Percentiles rank a stretch among this genome's conserved stretches.
phyloP scores from a whole-genome alignment of 2,888 invertebrate species.

The Meteorus colon region DNA sequence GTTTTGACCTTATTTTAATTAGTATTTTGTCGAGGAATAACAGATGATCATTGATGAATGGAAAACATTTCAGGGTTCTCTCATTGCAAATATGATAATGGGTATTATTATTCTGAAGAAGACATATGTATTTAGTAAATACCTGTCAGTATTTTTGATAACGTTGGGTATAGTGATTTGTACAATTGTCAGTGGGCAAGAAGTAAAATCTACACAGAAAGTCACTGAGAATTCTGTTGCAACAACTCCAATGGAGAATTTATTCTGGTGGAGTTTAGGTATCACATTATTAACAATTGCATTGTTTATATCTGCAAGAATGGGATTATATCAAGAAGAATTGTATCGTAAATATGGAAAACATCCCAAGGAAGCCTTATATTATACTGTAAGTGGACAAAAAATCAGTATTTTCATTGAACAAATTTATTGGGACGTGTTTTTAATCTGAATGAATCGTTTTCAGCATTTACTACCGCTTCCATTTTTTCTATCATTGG shows the following conservation, averaged over 20 bases:
- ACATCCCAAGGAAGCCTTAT: slow-evolving; percentile 91
- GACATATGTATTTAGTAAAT: slow-evolving; percentile 87
- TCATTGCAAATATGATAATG: slow-evolving; percentile 97
- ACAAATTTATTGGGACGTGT: background rate
- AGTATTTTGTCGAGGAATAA: slow-evolving; percentile 6
- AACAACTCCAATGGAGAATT: slow-evolving; percentile 73
- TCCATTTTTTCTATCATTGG: slow-evolving; percentile 89
- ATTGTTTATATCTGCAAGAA: slow-evolving; percentile 92
- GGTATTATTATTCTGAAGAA: slow-evolving; percentile 92
- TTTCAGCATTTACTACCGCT: slow-evolving; percentile 90
- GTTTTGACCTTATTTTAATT: background rate
- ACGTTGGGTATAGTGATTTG: slow-evolving; percentile 93
- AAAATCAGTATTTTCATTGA: background rate
- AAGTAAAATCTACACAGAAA: slow-evolving; percentile 76
- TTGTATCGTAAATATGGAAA: slow-evolving; percentile 90
- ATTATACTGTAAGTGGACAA: slow-evolving; percentile 80
- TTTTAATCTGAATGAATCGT: background rate
- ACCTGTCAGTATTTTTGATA: slow-evolving; percentile 93
- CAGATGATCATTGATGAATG: background rate
- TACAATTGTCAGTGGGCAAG: slow-evolving; percentile 88
- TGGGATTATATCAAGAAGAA: slow-evolving; percentile 96
- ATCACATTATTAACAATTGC: slow-evolving; percentile 90
- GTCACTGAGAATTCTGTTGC: slow-evolving; percentile 69
- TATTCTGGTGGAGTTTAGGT: slow-evolving; percentile 81
- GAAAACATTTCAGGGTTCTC: slow-evolving; percentile 82